Conservation (phyloP, 2,113 vertebrate genomes). For the Anoura caudifer region DNA sequence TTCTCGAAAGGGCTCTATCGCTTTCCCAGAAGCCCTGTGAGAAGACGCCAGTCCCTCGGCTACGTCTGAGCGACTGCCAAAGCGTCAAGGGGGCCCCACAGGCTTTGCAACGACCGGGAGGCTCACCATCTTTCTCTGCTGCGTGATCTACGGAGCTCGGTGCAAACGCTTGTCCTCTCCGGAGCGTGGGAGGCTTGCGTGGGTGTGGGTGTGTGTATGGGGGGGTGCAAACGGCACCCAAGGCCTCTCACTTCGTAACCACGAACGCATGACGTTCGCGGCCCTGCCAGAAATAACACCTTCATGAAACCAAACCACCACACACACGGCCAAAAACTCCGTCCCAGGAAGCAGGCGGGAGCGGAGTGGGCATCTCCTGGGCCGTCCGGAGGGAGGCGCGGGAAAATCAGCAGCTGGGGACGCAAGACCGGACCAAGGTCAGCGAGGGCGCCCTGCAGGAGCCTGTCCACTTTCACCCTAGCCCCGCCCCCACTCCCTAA, state of each 20-base stretch:
- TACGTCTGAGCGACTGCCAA: too few relatives aligned
- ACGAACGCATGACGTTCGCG: accelerated
- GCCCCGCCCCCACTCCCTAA: background rate
- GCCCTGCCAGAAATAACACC: background rate
- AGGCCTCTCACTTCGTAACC: accelerated
- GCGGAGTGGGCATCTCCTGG: accelerated
- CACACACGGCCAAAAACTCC: accelerated
- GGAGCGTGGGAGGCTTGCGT: background rate
- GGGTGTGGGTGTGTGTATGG: too few relatives aligned
- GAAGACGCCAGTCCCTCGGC: too few relatives aligned
- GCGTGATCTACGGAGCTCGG: background rate
- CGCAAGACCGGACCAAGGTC: accelerated
- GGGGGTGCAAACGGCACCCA: accelerated
- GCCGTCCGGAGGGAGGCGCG: accelerated
- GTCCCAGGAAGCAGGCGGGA: background rate
- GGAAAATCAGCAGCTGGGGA: accelerated
- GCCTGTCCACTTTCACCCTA: accelerated
- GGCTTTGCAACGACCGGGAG: accelerated
- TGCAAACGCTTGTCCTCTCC: background rate
- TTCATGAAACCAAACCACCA: accelerated
- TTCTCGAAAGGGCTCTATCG: background rate
- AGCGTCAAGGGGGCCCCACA: accelerated
- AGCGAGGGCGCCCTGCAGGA: accelerated
- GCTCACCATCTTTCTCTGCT: accelerated
- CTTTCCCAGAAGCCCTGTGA: background rate